These are phyloP conservation scores for Acronicta leporina DNA, from an alignment of 2,888 invertebrate genomes.

Conservation along the genomic window DNA sequence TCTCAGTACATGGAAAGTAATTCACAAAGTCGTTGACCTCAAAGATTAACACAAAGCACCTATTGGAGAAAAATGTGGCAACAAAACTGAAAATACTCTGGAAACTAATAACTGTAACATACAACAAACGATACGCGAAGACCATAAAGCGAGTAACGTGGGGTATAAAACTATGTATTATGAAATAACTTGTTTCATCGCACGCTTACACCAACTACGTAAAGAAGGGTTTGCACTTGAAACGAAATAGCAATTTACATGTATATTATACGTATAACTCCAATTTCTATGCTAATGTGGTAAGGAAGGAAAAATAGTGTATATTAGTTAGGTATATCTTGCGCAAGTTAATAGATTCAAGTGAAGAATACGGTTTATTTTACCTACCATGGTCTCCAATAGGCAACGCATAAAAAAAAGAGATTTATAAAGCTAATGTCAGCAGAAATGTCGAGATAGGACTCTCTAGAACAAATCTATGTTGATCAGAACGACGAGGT, in stretches of 20 bases:
- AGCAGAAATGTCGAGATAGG: too few relatives aligned
- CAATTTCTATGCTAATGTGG: slow-evolving; percentile 46
- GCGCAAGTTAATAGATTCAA: slow-evolving; percentile 18
- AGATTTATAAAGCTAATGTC: too few relatives aligned
- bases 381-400: too few relatives aligned
- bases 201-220: slow-evolving; percentile 26
- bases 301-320: slow-evolving; percentile 32
- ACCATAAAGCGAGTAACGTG: slow-evolving; percentile 41
- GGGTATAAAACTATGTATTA: slow-evolving; percentile 51
- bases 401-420: too few relatives aligned
- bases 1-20: neutral
- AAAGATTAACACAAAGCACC: neutral
- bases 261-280: slow-evolving; percentile 42
- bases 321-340: slow-evolving; percentile 18
- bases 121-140: slow-evolving; percentile 37
- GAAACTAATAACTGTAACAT: slow-evolving; percentile 47
- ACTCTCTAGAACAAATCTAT: too few relatives aligned
- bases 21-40: neutral
- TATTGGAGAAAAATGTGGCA: slow-evolving; percentile 13
- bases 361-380: neutral
- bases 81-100: slow-evolving; percentile 33
- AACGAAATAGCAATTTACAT: slow-evolving; percentile 47
- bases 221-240: slow-evolving; percentile 35
- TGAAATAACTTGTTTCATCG: slow-evolving; percentile 48
- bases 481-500: too few relatives aligned